A percentile compares a stretch with the other conserved stretches of the same genome.
Evolutionary conservation across 2,888 invertebrate species (phyloP).

Genomic region (Stenoptilia bipunctidactyla): DNA sequence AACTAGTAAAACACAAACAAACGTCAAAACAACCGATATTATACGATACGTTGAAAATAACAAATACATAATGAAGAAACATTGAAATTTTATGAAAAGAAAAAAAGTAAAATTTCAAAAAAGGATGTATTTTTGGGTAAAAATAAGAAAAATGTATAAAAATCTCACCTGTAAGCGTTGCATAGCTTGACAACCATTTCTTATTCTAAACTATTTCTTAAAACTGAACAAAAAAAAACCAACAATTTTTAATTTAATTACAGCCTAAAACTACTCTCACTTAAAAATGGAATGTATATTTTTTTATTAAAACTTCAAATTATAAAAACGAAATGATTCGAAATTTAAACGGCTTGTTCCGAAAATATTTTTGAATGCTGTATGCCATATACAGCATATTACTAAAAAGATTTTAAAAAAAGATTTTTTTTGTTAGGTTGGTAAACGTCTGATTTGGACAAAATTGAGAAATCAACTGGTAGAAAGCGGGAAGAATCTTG

Average conservation of each 20-base stretch:
- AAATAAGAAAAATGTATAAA: no score
- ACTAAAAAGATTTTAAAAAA: constrained; percentile 17
- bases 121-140: no score
- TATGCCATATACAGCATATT: constrained; percentile 51
- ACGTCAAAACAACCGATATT: no score
- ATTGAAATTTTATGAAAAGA: no score
- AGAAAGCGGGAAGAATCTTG: not conserved
- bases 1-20: no score
- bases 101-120: no score
- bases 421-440: constrained; percentile 17
- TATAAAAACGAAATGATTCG: no score
- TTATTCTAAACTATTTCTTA: constrained; percentile 33
- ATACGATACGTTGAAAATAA: no score
- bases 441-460: constrained; percentile 22
- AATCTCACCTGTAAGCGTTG: not conserved
- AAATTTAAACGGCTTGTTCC: constrained; percentile 38
- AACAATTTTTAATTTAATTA: constrained; percentile 23
- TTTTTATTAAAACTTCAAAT: no score
- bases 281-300: constrained; percentile 40
- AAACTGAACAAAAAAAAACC: constrained; percentile 14
- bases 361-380: constrained; percentile 38
- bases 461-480: constrained; percentile 26
- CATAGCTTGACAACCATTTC: constrained; percentile 31
- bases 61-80: no score
- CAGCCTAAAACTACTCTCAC: constrained; percentile 20